Evolutionary conservation across 2,797 vertebrate species (phyloP).

Genomic region (Cryptoprocta ferox): DNA sequence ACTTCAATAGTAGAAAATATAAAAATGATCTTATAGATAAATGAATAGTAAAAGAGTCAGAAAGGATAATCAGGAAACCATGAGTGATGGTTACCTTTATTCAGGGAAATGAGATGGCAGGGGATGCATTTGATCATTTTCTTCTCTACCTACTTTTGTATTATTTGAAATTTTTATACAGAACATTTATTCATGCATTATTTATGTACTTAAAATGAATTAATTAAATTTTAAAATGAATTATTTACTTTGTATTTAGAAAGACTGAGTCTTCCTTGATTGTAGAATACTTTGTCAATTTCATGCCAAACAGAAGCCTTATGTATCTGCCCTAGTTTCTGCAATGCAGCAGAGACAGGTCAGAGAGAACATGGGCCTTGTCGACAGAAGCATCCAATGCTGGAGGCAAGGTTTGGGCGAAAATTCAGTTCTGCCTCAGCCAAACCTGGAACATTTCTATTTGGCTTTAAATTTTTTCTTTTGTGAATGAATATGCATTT

Average conservation of each 20-base stretch:
- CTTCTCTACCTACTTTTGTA: neutral
- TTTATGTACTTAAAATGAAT: slow-evolving; percentile 70
- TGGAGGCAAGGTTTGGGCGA: neutral
- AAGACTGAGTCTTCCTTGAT: slow-evolving; percentile 43
- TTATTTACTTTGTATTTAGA: slow-evolving; percentile 69
- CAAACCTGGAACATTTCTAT: neutral
- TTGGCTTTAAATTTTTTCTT: neutral
- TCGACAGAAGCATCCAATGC: neutral
- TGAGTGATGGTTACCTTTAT: neutral
- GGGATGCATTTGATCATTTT: neutral
- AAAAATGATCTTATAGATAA: neutral
- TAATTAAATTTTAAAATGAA: slow-evolving; percentile 75
- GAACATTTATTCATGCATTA: slow-evolving; percentile 65
- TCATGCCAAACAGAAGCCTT: neutral
- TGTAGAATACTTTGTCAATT: slow-evolving; percentile 27
- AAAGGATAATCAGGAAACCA: neutral
- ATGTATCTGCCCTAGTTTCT: neutral
- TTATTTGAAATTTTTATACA: slow-evolving; percentile 58
- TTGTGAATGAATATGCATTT: neutral
- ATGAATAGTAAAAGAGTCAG: neutral
- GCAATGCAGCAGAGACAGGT: slow-evolving; percentile 12
- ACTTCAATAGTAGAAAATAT: neutral
- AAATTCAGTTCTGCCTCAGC: neutral
- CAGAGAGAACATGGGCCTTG: neutral
- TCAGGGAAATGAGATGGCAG: neutral